A percentile compares a stretch with the other conserved stretches of the same genome.
Conservation (phyloP, 2,113 vertebrate genomes). For the cat (Felis catus) region DNA sequence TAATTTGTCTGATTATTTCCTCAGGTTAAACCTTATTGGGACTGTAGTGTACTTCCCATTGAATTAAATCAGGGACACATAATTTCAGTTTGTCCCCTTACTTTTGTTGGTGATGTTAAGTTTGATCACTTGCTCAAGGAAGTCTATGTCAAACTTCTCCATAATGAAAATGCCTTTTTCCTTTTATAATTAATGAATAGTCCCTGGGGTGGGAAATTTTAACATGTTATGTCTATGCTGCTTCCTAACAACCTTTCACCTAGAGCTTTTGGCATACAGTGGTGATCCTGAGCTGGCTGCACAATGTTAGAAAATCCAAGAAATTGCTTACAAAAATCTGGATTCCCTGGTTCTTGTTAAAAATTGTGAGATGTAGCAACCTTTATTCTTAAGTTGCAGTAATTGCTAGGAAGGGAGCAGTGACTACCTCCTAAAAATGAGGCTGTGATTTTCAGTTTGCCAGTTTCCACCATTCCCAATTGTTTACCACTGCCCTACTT, state of each 20-base stretch:
- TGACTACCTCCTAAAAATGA: neutral
- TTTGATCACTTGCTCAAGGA: neutral
- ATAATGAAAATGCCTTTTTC: neutral
- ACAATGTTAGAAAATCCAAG: neutral
- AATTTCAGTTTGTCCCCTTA: neutral
- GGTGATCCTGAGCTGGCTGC: neutral
- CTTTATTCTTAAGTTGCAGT: neutral
- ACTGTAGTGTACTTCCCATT: neutral
- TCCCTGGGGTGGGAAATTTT: neutral
- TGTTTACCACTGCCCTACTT: neutral
- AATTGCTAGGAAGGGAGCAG: neutral
- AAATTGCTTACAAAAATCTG: neutral
- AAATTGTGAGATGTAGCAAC: neutral
- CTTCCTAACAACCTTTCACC: neutral
- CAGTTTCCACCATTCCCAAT: neutral
- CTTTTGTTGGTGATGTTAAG: neutral
- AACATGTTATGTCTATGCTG: neutral
- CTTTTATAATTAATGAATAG: neutral
- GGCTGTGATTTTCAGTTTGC: neutral
- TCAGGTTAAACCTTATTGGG: neutral
- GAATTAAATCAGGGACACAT: neutral
- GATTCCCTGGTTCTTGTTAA: neutral
- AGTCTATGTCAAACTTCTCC: neutral
- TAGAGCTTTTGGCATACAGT: neutral
- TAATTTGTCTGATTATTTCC: neutral